These are phyloP conservation scores for Lacerta viridis DNA, from an alignment of 2,797 vertebrate genomes.

Conservation along the genomic window DNA sequence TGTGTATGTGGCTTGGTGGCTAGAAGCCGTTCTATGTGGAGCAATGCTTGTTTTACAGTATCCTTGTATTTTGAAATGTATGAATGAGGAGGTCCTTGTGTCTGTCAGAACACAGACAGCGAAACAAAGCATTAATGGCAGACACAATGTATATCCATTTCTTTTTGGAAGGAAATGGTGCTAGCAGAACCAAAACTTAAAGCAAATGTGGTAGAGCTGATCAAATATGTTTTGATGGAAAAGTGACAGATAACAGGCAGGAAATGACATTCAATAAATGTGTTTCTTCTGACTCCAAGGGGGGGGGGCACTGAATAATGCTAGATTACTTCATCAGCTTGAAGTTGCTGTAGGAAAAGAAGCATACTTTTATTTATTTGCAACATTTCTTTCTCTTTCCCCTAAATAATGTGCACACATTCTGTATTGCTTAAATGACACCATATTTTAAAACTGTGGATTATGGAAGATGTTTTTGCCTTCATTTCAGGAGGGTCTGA, in stretches of 20 bases:
- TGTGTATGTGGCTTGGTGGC: no score
- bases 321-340: constrained; percentile 28
- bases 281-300: constrained; percentile 17
- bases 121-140: neutral
- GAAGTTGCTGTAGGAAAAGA: constrained; percentile 1
- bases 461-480: neutral
- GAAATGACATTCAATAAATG: constrained; percentile 28
- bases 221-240: constrained; percentile 25
- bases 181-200: neutral
- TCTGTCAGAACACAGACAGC: neutral
- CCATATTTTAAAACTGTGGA: neutral
- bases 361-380: constrained; percentile 27
- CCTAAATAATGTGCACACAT: neutral
- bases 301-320: constrained; percentile 17
- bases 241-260: constrained; percentile 16
- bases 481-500: neutral
- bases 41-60: neutral
- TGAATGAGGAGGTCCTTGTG: neutral
- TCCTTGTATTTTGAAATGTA: neutral
- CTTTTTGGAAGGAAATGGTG: neutral
- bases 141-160: neutral
- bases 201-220: constrained; percentile 14
- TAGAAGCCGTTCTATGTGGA: neutral
- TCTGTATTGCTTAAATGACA: constrained; percentile 11
- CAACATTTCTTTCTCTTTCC: neutral